Conservation (phyloP, 2,113 vertebrate genomes). For the Rhinopomastus cyanomelas region DNA sequence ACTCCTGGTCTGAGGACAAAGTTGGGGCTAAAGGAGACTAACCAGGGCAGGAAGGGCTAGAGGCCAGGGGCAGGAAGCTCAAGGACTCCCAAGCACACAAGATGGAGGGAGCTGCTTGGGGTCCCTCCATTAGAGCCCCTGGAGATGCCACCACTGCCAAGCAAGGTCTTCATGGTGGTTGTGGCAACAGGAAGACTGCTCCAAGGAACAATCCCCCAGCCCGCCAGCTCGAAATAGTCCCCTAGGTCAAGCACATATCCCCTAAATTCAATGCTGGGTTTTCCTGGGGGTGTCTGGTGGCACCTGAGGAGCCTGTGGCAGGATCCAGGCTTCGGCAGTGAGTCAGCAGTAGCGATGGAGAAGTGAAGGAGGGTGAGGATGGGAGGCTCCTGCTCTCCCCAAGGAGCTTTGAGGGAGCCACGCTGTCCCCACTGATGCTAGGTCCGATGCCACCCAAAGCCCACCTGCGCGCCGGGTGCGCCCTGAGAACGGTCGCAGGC, state of each 20-base stretch:
- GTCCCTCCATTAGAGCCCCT: rapidly evolving
- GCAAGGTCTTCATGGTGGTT: rapidly evolving
- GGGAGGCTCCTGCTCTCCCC: not conserved
- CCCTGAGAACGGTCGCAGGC: not conserved
- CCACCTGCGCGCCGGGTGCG: not conserved
- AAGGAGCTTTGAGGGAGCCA: not conserved
- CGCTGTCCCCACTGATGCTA: not conserved
- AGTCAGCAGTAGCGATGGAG: constrained; percentile 20
- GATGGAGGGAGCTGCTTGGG: not conserved
- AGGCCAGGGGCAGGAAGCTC: constrained; percentile 25
- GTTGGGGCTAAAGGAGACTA: not conserved
- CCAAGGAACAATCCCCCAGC: not conserved
- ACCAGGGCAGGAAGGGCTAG: constrained; percentile 36
- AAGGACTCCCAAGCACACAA: not conserved
- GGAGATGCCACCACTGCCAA: rapidly evolving
- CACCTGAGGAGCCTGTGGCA: not conserved
- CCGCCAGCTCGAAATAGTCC: not conserved
- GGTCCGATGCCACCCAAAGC: not conserved
- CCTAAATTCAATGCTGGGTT: not conserved
- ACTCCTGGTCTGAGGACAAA: constrained; percentile 55
- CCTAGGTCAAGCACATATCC: rapidly evolving
- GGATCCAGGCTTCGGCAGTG: not conserved
- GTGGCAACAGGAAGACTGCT: not conserved
- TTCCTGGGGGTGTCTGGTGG: not conserved
- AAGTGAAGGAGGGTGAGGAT: not conserved